phyloP scores from a whole-genome alignment of 2,888 invertebrate species.

The Euproctis similis region DNA sequence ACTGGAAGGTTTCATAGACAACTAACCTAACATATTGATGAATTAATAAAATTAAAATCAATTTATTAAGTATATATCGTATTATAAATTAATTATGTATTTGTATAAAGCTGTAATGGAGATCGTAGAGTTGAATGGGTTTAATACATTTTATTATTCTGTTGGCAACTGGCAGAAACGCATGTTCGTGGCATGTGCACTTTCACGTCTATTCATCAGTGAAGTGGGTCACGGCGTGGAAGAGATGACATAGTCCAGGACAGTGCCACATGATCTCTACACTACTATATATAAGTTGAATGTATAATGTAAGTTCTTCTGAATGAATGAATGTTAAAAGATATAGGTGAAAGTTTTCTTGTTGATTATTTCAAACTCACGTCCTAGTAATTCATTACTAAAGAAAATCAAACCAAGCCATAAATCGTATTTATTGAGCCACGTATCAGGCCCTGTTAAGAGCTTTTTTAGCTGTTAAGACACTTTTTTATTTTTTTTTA shows the following conservation, averaged over 20 bases:
- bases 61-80: no score
- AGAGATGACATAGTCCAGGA: slow-evolving; percentile 30
- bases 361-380: slow-evolving; percentile 3
- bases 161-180: slow-evolving; percentile 27
- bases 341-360: slow-evolving; percentile 51
- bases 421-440: no score
- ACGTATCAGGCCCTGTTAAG: no score
- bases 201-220: slow-evolving; percentile 61
- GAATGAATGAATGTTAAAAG: slow-evolving; percentile 48
- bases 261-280: slow-evolving; percentile 42
- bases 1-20: no score
- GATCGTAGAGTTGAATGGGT: slow-evolving; percentile 30
- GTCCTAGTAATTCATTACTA: no score
- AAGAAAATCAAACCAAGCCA: no score
- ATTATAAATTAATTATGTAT: no score
- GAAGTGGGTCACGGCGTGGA: slow-evolving; percentile 54
- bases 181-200: slow-evolving; percentile 29
- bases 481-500: no score
- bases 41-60: no score
- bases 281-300: slow-evolving; percentile 21
- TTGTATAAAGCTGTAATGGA: slow-evolving; percentile 4
- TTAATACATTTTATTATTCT: slow-evolving; percentile 30
- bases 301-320: no score
- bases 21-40: no score
- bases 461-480: no score